Evolutionary conservation across 1,140 invertebrate species (phyloP).

Genomic region (Thrips palmi): DNA sequence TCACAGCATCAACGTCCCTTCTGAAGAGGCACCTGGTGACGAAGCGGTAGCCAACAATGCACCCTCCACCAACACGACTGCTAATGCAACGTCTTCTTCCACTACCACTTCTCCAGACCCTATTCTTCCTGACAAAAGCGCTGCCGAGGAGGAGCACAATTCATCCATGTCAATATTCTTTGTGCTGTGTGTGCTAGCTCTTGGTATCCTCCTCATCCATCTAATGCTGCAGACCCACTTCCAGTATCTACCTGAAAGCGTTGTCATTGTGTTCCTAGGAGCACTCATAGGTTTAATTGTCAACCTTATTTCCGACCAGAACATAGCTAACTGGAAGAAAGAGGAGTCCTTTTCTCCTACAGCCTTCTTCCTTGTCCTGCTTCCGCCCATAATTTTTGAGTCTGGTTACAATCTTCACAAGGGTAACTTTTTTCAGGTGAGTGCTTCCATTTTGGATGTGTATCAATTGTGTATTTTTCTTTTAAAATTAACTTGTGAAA

Average conservation of each 20-base stretch:
- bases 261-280: constrained; percentile 91
- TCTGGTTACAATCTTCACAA: constrained; percentile 97
- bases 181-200: constrained; percentile 75
- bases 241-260: constrained; percentile 90
- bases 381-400: constrained; percentile 99
- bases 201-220: constrained; percentile 88
- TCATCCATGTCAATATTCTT: constrained; percentile 95
- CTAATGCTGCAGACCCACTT: constrained; percentile 88
- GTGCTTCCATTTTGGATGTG: constrained; percentile 83
- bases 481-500: constrained; percentile 25
- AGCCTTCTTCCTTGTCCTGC: constrained; percentile 85
- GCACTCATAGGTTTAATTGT: constrained; percentile 80
- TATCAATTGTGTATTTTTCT: constrained; percentile 1
- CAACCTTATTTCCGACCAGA: constrained; percentile 75
- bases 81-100: constrained; percentile 21
- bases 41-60: constrained; percentile 24
- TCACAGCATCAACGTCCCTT: too few relatives aligned
- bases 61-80: constrained; percentile 19
- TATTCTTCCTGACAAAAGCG: constrained; percentile 64
- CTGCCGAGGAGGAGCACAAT: constrained; percentile 87
- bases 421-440: constrained; percentile 97
- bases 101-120: constrained; percentile 40
- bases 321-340: constrained; percentile 85
- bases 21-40: too few relatives aligned
- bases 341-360: constrained; percentile 95